phyloP scores from a whole-genome alignment of 2,113 vertebrate genomes.

The Pedionomus torquatus region DNA sequence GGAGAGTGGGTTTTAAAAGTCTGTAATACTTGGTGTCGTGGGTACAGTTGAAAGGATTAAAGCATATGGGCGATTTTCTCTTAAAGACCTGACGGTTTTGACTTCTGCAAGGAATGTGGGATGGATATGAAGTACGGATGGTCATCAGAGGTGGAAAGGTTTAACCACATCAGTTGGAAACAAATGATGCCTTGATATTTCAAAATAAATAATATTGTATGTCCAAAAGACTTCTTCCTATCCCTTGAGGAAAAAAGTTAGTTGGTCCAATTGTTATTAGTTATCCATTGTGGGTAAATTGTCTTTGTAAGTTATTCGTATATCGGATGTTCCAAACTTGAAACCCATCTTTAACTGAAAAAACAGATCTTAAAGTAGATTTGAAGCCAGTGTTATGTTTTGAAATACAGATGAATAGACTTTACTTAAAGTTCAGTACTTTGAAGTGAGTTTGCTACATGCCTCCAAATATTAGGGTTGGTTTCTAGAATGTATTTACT shows the following conservation, averaged over 20 bases:
- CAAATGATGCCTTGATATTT: background rate
- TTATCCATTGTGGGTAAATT: background rate
- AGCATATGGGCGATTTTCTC: slow-evolving; percentile 28
- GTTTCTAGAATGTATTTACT: background rate
- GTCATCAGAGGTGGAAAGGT: slow-evolving; percentile 3
- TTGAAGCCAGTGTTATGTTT: slow-evolving; percentile 1
- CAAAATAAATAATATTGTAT: background rate
- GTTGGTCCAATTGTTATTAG: background rate
- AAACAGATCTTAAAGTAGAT: background rate
- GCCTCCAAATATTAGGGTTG: background rate
- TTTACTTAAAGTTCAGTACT: background rate
- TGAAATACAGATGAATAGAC: background rate
- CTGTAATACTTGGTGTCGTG: slow-evolving; percentile 70
- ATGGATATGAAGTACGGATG: slow-evolving; percentile 26
- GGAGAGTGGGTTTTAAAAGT: slow-evolving; percentile 65
- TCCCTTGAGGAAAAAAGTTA: background rate
- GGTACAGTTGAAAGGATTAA: slow-evolving; percentile 67
- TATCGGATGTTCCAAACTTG: background rate
- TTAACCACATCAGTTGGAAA: background rate
- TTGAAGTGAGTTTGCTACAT: background rate
- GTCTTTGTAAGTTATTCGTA: background rate
- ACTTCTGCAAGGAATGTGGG: background rate
- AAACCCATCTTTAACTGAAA: background rate
- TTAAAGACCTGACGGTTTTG: slow-evolving; percentile 9
- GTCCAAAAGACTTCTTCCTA: background rate